These are phyloP conservation scores for Xenopus laevis DNA, from an alignment of 2,113 vertebrate species.

Conservation along the genomic window DNA sequence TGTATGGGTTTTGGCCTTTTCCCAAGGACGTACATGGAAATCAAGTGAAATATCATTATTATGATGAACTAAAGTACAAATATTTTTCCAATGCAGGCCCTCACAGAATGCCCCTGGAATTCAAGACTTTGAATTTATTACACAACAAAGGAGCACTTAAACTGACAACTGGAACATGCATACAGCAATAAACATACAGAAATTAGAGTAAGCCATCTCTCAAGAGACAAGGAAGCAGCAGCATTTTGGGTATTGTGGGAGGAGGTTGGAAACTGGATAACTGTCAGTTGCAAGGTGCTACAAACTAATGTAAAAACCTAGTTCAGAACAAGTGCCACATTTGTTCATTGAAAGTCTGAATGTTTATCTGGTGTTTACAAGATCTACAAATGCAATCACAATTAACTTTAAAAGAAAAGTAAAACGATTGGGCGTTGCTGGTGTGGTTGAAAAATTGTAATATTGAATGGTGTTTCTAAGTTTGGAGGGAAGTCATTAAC, in stretches of 20 bases:
- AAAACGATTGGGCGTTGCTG: no score
- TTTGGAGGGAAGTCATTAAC: constrained; percentile 1
- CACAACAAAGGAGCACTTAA: constrained; percentile 82
- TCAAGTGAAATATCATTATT: constrained; percentile 85
- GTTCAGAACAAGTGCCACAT: constrained; percentile 71
- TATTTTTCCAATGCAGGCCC: constrained; percentile 83
- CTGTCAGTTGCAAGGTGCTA: constrained; percentile 63
- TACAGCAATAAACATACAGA: constrained; percentile 62
- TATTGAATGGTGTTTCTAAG: background rate
- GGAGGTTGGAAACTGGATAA: constrained; percentile 7
- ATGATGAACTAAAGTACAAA: constrained; percentile 80
- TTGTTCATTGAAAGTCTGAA: constrained; percentile 62
- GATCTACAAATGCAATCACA: constrained; percentile 58
- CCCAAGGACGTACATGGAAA: constrained; percentile 79
- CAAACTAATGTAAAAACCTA: constrained; percentile 46
- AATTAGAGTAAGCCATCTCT: constrained; percentile 49
- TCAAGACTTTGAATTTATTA: constrained; percentile 75
- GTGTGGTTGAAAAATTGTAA: no score
- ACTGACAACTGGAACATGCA: constrained; percentile 78
- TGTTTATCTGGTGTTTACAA: constrained; percentile 75
- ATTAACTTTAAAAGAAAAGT: no score
- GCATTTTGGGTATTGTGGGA: background rate
- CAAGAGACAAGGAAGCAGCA: constrained; percentile 14
- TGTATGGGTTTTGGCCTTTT: constrained; percentile 89
- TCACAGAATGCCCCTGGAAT: constrained; percentile 86